Conservation (phyloP, 2,797 vertebrate genomes). For the Acanthis flammea region DNA sequence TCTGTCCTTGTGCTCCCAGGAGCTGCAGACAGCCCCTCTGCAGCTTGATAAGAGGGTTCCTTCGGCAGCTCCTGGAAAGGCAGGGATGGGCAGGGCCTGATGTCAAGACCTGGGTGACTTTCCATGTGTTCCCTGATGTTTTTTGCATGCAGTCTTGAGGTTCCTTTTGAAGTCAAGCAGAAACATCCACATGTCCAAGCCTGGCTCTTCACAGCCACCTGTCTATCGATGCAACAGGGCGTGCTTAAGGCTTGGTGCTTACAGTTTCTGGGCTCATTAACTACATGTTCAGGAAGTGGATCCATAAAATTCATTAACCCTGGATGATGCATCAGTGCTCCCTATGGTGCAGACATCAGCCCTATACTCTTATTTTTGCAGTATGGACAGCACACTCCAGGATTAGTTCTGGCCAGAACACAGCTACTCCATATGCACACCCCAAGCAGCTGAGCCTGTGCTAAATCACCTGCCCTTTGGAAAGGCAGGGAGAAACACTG, state of each 20-base stretch:
- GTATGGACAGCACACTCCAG: background rate
- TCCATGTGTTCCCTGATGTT: background rate
- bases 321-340: background rate
- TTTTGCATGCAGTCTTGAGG: background rate
- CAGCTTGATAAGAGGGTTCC: background rate
- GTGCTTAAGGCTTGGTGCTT: background rate
- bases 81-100: background rate
- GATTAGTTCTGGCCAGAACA: background rate
- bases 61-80: background rate
- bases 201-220: background rate
- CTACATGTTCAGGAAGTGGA: background rate
- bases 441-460: background rate
- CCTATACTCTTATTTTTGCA: background rate
- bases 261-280: background rate
- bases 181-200: background rate
- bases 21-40: background rate
- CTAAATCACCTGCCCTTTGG: background rate
- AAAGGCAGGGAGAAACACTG: background rate
- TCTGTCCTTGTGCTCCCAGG: background rate
- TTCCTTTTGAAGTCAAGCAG: background rate
- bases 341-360: background rate
- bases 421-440: background rate
- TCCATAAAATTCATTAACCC: background rate
- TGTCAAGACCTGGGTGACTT: background rate
- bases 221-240: fast-evolving